A percentile compares a stretch with the other conserved stretches of the same genome.
Conservation (phyloP, 2,888 invertebrate species). For the Sthenelais limicola region DNA sequence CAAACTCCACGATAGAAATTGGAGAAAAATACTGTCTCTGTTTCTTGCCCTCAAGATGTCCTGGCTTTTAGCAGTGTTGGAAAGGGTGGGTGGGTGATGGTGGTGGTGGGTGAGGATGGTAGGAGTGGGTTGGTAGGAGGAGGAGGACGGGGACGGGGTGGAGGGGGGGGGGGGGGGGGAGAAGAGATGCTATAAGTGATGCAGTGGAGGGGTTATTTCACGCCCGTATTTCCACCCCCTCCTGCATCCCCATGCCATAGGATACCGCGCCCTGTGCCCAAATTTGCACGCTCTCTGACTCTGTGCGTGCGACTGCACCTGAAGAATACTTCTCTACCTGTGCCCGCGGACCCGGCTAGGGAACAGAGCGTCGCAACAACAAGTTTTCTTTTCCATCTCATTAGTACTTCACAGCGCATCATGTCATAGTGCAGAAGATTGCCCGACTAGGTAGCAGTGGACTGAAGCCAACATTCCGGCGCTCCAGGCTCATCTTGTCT, state of each 20-base stretch:
- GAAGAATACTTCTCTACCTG: constrained; percentile 3
- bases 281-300: constrained; percentile 28
- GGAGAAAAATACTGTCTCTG: constrained; percentile 16
- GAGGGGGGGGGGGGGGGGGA: background rate
- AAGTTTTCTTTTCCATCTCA: constrained; percentile 35
- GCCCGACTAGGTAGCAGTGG: too few relatives aligned
- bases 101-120: background rate
- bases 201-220: too few relatives aligned
- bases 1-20: constrained; percentile 1
- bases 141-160: background rate
- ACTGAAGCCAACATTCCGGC: too few relatives aligned
- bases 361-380: constrained; percentile 13
- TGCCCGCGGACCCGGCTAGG: constrained; percentile 6
- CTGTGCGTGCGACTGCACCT: constrained; percentile 15
- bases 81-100: background rate
- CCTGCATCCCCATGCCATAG: too few relatives aligned
- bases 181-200: background rate
- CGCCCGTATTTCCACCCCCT: too few relatives aligned
- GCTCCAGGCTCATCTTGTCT: too few relatives aligned
- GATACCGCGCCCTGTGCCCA: background rate
- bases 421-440: too few relatives aligned
- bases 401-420: constrained; percentile 35
- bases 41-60: background rate
- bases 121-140: constrained; percentile 1
- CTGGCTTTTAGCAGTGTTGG: background rate